A percentile compares a stretch with the other conserved stretches of the same genome.
Conservation (phyloP, 2,888 invertebrate species). For the Mythimna vitellina region DNA sequence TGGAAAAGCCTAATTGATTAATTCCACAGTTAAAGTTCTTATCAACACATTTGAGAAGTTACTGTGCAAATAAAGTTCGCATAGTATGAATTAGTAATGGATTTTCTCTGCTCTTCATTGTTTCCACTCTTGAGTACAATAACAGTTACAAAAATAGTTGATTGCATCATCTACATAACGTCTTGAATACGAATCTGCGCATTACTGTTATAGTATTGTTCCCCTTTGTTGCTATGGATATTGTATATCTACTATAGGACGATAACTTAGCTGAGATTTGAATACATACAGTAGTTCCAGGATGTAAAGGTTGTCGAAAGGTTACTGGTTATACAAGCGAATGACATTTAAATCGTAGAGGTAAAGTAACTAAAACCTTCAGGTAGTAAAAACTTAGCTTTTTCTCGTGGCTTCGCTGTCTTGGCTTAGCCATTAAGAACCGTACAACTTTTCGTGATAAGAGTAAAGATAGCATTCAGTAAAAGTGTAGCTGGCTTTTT, state of each 20-base stretch:
- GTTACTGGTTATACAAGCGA: conserved; percentile 52
- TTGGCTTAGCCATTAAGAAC: neutral
- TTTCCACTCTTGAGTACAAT: conserved; percentile 38
- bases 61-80: neutral
- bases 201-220: conserved; percentile 52
- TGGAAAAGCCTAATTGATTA: neutral
- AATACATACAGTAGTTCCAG: conserved; percentile 32
- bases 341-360: conserved; percentile 45
- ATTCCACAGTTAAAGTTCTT: neutral
- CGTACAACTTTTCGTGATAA: neutral
- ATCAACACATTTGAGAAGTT: neutral
- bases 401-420: neutral
- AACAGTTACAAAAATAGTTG: conserved; percentile 45
- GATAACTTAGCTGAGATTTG: conserved; percentile 1
- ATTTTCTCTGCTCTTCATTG: conserved; percentile 40
- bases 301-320: conserved; percentile 60
- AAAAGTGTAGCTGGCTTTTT: neutral
- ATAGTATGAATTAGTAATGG: conserved; percentile 14
- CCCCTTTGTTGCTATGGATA: conserved; percentile 13
- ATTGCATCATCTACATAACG: conserved; percentile 56
- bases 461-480: too few species aligned
- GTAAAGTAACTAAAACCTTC: conserved; percentile 11
- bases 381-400: neutral
- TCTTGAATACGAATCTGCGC: conserved; percentile 57
- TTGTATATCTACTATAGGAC: conserved; percentile 3